Evolutionary conservation across 2,888 invertebrate genomes (phyloP).

Genomic region (Cantharis flavilabris): DNA sequence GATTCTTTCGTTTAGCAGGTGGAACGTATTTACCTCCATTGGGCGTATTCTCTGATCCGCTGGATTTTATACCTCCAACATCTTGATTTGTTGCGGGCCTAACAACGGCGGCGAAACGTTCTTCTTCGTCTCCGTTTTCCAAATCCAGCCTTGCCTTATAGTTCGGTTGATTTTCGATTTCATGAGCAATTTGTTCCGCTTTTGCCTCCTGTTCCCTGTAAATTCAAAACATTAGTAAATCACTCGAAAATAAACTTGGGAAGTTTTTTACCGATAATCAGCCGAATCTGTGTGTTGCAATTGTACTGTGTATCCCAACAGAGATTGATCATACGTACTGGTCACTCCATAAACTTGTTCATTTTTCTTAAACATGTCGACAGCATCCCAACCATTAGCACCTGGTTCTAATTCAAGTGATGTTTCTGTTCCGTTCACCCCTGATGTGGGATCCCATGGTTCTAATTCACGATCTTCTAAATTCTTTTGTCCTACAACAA

Average conservation of each 20-base stretch:
- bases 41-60: constrained; percentile 14
- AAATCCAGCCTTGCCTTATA: constrained; percentile 82
- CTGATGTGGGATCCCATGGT: constrained; percentile 80
- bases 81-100: constrained; percentile 55
- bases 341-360: constrained; percentile 90
- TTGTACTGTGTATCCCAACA: constrained; percentile 90
- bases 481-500: constrained; percentile 29
- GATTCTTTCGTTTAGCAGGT: constrained; percentile 77
- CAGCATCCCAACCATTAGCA: constrained; percentile 94
- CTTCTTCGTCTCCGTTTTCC: constrained; percentile 93
- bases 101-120: constrained; percentile 83
- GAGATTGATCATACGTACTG: constrained; percentile 88
- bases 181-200: constrained; percentile 88
- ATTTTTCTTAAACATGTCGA: constrained; percentile 96
- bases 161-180: constrained; percentile 86
- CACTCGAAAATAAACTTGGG: neutral
- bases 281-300: constrained; percentile 84
- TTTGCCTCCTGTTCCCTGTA: constrained; percentile 75
- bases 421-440: constrained; percentile 56
- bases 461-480: constrained; percentile 81
- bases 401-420: constrained; percentile 73
- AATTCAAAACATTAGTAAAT: neutral
- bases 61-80: neutral
- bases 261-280: constrained; percentile 66
- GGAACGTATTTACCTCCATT: constrained; percentile 73